Evolutionary conservation across 2,888 invertebrate genomes (phyloP), one percentile per base, ranked within the genome.

Genomic region (Patella ulyssiponensis): DNA sequence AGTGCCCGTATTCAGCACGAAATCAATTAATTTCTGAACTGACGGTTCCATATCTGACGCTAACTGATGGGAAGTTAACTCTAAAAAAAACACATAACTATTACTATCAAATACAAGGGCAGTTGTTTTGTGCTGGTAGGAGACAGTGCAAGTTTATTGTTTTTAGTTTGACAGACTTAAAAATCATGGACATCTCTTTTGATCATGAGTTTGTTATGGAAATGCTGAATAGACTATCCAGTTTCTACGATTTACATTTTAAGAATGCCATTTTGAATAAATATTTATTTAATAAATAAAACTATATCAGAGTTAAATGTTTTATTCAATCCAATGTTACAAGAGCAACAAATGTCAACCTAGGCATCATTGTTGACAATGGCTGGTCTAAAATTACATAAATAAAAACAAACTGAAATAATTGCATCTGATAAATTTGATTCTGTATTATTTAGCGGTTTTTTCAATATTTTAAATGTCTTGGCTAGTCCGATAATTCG

Each of bases 401-500:
- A 33, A 58, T 23, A 74, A 56, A 74, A 56, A 27, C 58, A 74
- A 56, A 74, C 73, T 12, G 64, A 33, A 14, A 74, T 74, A 54
- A 73, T 73, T 23, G 17, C n/a, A 3, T 53, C 17, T 73, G 54
- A 53, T 23, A 73, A 33, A 58, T 58, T 58, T 58, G 58, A 58
- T 14, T 54, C 17, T 54, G 54, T 58, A 20, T 58, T 58, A 58
- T 58, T 73, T 3, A 73, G 27, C 5, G 54, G 44, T 11, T 69
- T 20, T 27, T 56, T 73, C n/a, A 71, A 33, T 27, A 81, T 81
- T 71, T 72, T 76, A 58, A 56, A 81, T 3, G 79, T 77, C 71
- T 79, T 79, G 5, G 64, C 74, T 33, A 81, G 75, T 3, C 80
- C 81, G 14, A 84, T 84, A 52, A 84, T 52, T 76, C 83, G 74